These are phyloP conservation scores for Acanthopagrus latus DNA, from an alignment of 2,797 vertebrate genomes.

Conservation along the genomic window DNA sequence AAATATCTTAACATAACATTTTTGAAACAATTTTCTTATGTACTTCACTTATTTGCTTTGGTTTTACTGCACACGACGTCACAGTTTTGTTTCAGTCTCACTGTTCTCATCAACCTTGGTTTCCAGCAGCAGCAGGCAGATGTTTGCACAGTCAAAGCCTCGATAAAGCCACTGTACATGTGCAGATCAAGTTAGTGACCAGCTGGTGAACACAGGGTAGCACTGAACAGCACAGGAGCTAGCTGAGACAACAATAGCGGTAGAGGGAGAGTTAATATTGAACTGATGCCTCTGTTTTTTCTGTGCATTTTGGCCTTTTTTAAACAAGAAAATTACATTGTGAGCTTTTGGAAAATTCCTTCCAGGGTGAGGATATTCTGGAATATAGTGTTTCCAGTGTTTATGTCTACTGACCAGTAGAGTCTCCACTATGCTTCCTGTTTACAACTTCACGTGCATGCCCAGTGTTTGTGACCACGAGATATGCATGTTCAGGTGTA, in stretches of 20 bases:
- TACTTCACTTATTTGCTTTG: not conserved
- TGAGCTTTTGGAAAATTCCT: no score
- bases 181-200: not conserved
- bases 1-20: not conserved
- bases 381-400: no score
- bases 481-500: no score
- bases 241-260: not conserved
- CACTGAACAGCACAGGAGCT: not conserved
- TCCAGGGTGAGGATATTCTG: no score
- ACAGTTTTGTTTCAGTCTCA: not conserved
- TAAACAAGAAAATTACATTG: no score
- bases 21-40: not conserved
- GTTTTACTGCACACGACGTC: not conserved
- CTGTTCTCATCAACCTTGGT: not conserved
- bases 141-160: not conserved
- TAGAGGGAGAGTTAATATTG: not conserved
- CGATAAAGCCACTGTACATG: not conserved
- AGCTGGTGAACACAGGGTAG: not conserved
- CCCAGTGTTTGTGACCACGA: no score
- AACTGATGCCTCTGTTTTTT: no score
- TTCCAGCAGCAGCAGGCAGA: not conserved
- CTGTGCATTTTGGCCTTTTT: no score
- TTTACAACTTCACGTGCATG: no score
- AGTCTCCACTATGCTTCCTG: no score
- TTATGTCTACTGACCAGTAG: no score